Percentiles rank a stretch among this genome's conserved stretches.
Conservation (phyloP, 2,888 invertebrate genomes). For the Dryocosmus kuriphilus region DNA sequence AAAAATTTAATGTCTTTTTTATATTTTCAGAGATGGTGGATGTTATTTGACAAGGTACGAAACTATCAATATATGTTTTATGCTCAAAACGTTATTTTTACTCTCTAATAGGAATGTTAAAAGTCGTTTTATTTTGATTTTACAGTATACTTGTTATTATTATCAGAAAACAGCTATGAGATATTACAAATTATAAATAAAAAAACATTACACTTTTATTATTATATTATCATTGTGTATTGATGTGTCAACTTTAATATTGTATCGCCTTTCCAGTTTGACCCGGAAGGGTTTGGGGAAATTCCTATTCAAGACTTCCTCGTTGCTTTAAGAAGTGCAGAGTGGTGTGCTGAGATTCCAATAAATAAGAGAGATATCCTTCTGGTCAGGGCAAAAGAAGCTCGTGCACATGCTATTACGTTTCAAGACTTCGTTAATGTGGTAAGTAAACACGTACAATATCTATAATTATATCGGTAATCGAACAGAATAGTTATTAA, state of each 20-base stretch:
- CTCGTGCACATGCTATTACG: constrained; percentile 85
- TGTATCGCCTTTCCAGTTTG: constrained; percentile 82
- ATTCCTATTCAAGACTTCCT: constrained; percentile 92
- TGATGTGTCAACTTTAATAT: neutral
- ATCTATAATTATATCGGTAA: neutral
- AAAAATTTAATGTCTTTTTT: constrained; percentile 38
- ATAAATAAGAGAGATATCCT: constrained; percentile 86
- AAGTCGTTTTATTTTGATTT: too few species aligned
- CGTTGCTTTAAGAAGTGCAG: constrained; percentile 86
- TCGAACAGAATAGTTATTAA: too few species aligned
- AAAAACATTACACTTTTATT: too few species aligned
- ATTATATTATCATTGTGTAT: too few species aligned
- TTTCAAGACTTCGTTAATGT: constrained; percentile 97
- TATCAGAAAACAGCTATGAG: too few species aligned
- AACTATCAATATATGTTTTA: constrained; percentile 18
- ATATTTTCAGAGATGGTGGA: constrained; percentile 90
- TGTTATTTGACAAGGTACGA: constrained; percentile 89
- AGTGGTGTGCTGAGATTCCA: constrained; percentile 87
- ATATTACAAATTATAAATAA: too few species aligned
- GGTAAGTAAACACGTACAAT: constrained; percentile 82
- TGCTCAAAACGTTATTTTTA: too few species aligned
- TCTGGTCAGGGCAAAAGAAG: constrained; percentile 69
- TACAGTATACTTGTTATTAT: too few species aligned
- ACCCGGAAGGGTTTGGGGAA: constrained; percentile 95
- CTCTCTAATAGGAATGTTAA: too few species aligned